phyloP scores from a whole-genome alignment of 2,797 vertebrate genomes.

The Sebastes diploproa region DNA sequence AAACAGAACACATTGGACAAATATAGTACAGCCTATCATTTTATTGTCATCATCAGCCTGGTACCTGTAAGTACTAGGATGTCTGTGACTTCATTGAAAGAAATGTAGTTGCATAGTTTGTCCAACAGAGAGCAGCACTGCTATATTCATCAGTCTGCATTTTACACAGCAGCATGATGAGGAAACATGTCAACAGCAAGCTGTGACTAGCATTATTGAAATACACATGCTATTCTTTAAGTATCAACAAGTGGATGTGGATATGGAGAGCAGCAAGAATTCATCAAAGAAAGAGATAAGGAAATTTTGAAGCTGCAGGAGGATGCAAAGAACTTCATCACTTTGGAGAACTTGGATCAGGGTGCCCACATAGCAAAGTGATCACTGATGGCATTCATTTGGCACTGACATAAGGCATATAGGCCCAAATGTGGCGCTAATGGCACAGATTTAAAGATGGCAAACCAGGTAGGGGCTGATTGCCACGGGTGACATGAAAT shows the following conservation, averaged over 20 bases:
- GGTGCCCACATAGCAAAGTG: not conserved
- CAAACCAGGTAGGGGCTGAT: not conserved
- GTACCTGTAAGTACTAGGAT: not conserved
- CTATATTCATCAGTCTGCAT: not conserved
- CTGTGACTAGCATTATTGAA: not conserved
- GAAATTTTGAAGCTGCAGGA: no score
- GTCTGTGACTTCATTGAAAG: not conserved
- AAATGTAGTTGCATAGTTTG: slow-evolving; percentile 20
- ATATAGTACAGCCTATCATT: not conserved
- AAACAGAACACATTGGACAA: not conserved
- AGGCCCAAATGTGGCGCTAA: not conserved
- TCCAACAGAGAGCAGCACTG: slow-evolving; percentile 63
- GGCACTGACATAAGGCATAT: not conserved
- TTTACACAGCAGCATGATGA: not conserved
- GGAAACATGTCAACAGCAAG: not conserved
- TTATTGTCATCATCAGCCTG: not conserved
- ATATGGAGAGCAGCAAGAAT: not conserved
- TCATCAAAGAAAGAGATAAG: no score
- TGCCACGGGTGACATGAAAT: not conserved
- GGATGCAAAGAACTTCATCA: no score
- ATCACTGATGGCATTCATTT: not conserved
- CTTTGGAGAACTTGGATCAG: no score
- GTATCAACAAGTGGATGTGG: not conserved
- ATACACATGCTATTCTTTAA: not conserved
- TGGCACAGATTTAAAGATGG: not conserved